These are phyloP conservation scores for Phymanthus crucifer DNA, from an alignment of 92 coral and sea anemone species.

Conservation along the genomic window DNA sequence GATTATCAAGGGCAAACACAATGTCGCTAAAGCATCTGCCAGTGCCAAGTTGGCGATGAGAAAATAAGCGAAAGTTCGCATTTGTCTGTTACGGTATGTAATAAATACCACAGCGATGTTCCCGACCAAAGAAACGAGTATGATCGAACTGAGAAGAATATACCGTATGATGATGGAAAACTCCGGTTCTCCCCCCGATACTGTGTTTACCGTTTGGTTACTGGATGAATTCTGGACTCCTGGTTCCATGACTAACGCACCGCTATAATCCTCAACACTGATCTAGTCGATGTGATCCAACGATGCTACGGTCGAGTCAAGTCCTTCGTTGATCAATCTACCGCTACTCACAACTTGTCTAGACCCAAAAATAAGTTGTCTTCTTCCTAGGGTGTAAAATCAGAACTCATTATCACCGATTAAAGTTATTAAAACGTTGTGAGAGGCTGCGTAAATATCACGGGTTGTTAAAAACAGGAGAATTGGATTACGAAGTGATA, in stretches of 20 bases:
- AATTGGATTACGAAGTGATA: not conserved
- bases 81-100: slow-evolving; percentile 58
- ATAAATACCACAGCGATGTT: slow-evolving; percentile 61
- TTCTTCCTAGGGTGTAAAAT: not conserved
- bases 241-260: slow-evolving; percentile 9
- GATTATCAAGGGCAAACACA: slow-evolving; percentile 60
- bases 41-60: slow-evolving; percentile 75
- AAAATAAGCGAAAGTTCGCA: slow-evolving; percentile 63
- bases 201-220: not conserved
- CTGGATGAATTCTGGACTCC: not conserved
- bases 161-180: slow-evolving; percentile 40
- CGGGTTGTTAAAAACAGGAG: not conserved
- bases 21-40: slow-evolving; percentile 61
- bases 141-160: slow-evolving; percentile 32
- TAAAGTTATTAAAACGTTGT: not conserved
- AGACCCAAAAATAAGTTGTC: not conserved
- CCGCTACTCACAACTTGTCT: not conserved
- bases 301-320: not conserved
- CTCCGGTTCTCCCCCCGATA: slow-evolving; percentile 25
- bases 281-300: not conserved
- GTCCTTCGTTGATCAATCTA: not conserved
- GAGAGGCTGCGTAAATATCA: not conserved
- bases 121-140: slow-evolving; percentile 57
- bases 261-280: not conserved
- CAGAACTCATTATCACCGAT: not conserved